Evolutionary conservation across 1,140 invertebrate species (phyloP).

Genomic region (Cyclargus thomasi): DNA sequence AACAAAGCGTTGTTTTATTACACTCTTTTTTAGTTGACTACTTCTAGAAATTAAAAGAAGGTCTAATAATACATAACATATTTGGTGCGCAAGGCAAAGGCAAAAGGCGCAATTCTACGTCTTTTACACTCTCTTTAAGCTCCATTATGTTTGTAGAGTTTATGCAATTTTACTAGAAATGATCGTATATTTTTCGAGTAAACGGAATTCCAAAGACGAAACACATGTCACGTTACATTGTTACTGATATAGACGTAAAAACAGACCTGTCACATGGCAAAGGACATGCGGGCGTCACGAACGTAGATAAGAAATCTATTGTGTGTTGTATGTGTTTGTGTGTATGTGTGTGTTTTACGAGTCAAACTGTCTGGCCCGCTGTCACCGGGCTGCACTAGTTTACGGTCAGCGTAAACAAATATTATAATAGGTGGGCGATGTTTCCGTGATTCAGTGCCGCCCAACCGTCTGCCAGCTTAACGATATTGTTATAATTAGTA

Average conservation of each 20-base stretch:
- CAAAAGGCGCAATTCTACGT: too few relatives aligned
- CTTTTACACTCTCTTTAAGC: too few relatives aligned
- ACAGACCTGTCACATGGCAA: slow-evolving; percentile 11
- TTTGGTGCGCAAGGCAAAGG: too few relatives aligned
- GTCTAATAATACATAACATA: too few relatives aligned
- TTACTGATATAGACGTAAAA: not conserved
- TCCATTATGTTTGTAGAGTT: not conserved
- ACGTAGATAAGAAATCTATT: slow-evolving; percentile 17
- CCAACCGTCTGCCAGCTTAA: slow-evolving; percentile 56
- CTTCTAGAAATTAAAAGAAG: too few relatives aligned
- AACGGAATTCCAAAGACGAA: not conserved
- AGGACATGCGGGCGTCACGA: not conserved
- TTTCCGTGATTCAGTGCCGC: slow-evolving; percentile 66
- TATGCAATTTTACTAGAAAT: not conserved
- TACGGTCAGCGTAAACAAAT: slow-evolving; percentile 64
- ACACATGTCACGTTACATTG: not conserved
- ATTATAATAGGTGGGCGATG: slow-evolving; percentile 52
- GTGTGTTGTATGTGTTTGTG: not conserved
- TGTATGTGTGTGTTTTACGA: slow-evolving; percentile 38
- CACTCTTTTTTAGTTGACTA: too few relatives aligned
- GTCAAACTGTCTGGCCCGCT: slow-evolving; percentile 33
- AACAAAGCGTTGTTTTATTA: too few relatives aligned
- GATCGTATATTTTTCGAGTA: not conserved
- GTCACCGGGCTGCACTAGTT: slow-evolving; percentile 35
- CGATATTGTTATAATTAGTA: slow-evolving; percentile 30